phyloP scores from a whole-genome alignment of 2,797 vertebrate species.

The Poecilia picta region DNA sequence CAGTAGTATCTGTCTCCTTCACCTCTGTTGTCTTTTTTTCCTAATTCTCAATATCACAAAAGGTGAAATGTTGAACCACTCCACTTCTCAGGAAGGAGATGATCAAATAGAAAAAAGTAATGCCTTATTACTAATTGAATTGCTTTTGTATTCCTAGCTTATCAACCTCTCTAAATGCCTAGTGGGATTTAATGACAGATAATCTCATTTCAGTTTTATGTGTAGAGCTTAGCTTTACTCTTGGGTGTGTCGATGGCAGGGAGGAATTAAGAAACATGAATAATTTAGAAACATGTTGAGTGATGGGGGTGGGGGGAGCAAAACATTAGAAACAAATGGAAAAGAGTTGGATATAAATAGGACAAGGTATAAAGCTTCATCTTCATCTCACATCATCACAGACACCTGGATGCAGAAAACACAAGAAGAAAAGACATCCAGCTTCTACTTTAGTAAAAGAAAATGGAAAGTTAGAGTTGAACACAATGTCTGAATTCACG shows the following conservation, averaged over 20 bases:
- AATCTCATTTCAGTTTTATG: not conserved
- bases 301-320: not conserved
- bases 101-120: not conserved
- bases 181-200: not conserved
- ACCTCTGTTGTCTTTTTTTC: not conserved
- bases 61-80: not conserved
- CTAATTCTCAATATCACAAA: not conserved
- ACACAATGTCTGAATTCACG: not conserved
- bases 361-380: too few species aligned
- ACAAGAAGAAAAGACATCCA: not conserved
- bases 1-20: not conserved
- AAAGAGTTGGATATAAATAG: not conserved
- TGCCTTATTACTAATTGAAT: not conserved
- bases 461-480: not conserved
- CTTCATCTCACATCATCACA: not conserved
- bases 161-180: not conserved
- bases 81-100: not conserved
- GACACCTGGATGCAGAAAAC: not conserved
- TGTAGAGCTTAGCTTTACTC: not conserved
- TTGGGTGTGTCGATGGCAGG: not conserved
- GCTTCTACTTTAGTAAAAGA: not conserved
- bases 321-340: not conserved
- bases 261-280: not conserved
- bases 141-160: not conserved
- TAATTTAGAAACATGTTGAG: not conserved